phyloP scores from a whole-genome alignment of 2,888 invertebrate genomes.

The Plebejus melissa region DNA sequence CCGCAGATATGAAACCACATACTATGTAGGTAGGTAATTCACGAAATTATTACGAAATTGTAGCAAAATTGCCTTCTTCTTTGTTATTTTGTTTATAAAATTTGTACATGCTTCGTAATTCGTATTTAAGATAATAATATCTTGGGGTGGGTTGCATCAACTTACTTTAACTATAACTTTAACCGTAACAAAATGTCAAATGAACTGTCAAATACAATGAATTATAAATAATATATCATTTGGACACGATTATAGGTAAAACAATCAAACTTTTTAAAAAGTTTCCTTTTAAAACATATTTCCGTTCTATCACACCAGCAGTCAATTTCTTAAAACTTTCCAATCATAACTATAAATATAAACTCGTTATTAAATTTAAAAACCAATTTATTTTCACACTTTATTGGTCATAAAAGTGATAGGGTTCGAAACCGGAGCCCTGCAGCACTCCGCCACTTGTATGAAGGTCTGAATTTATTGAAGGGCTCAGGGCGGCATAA shows the following conservation, averaged over 20 bases:
- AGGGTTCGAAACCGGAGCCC: conserved; percentile 12
- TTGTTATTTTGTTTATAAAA: background rate
- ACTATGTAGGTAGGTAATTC: background rate
- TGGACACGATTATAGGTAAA: no score
- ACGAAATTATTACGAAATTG: background rate
- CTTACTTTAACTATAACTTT: no score
- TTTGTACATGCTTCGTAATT: no score
- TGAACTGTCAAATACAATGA: no score
- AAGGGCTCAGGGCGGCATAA: conserved; percentile 7
- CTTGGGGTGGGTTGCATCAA: no score
- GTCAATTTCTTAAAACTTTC: background rate
- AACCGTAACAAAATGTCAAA: no score
- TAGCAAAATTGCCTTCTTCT: background rate
- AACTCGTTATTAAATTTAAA: background rate
- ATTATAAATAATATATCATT: no score
- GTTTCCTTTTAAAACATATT: background rate
- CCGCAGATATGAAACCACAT: background rate
- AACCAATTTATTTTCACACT: conserved; percentile 11
- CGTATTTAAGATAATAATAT: no score
- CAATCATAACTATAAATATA: conserved; percentile 7
- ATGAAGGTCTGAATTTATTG: conserved; percentile 14
- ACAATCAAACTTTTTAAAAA: no score
- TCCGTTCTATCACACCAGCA: background rate
- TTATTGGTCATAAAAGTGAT: conserved; percentile 15
- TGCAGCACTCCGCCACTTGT: background rate